These are phyloP conservation scores for Astreopora myriophthalma DNA, from an alignment of 64 coral and sea anemone species.

Conservation along the genomic window DNA sequence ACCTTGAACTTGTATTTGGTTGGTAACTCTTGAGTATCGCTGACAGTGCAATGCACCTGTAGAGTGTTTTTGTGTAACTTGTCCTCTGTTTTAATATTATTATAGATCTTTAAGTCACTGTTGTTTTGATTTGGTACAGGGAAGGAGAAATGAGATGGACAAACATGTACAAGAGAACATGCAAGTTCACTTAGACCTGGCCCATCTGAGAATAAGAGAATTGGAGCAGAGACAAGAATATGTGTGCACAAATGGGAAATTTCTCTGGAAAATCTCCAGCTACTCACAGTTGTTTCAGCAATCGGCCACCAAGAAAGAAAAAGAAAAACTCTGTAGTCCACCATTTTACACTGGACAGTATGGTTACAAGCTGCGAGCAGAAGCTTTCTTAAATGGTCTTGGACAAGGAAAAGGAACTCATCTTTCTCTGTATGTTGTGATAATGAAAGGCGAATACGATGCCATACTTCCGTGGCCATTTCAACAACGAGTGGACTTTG, in stretches of 20 bases:
- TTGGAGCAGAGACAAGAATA: constrained; percentile 89
- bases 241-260: constrained; percentile 91
- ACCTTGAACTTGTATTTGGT: too few species aligned
- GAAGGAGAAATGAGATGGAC: constrained; percentile 86
- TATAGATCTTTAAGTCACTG: too few species aligned
- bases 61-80: too few species aligned
- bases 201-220: constrained; percentile 91
- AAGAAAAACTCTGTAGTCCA: constrained; percentile 97
- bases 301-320: constrained; percentile 95
- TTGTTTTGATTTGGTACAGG: constrained; percentile 12
- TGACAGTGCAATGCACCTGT: too few species aligned
- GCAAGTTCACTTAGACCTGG: constrained; percentile 84
- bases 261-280: constrained; percentile 99
- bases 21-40: too few species aligned
- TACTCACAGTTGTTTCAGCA: constrained; percentile 92
- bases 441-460: constrained; percentile 98
- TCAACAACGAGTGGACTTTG: constrained; percentile 96
- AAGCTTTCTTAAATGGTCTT: constrained; percentile 95
- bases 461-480: constrained; percentile 97
- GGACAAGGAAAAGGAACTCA: constrained; percentile 98
- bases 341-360: constrained; percentile 99
- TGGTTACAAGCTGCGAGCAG: constrained; percentile 95
- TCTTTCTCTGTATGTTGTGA: constrained; percentile 96
- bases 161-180: constrained; percentile 81
- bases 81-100: too few species aligned